Evolutionary conservation across 1,140 invertebrate species (phyloP).

Genomic region (Brachionus calyciflorus): DNA sequence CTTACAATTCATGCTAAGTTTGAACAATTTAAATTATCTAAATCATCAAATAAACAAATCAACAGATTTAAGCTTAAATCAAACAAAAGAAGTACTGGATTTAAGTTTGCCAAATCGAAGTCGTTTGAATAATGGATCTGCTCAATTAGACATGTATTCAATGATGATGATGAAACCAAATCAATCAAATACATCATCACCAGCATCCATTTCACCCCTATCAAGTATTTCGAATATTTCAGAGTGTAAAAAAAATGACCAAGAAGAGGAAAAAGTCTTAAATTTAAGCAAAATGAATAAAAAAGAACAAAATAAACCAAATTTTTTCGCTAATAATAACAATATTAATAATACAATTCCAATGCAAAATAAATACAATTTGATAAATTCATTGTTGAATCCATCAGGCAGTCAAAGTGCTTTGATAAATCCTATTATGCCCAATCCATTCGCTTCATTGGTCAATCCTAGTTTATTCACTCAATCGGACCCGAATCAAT

Average conservation of each 20-base stretch:
- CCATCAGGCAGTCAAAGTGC: background rate
- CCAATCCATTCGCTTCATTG: background rate
- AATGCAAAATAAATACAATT: background rate
- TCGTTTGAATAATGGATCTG: background rate
- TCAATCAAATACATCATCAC: slow-evolving; percentile 5
- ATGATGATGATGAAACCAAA: slow-evolving; percentile 33
- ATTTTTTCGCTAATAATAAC: no score
- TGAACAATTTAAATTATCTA: slow-evolving; percentile 17
- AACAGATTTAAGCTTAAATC: no score
- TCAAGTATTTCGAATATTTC: slow-evolving; percentile 19
- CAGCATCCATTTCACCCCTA: slow-evolving; percentile 34
- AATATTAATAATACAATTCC: no score
- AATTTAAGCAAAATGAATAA: background rate
- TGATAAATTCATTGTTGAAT: slow-evolving; percentile 24
- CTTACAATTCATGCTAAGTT: slow-evolving; percentile 31
- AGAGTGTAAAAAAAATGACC: slow-evolving; percentile 5
- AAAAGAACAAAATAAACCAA: background rate
- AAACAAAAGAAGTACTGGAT: background rate
- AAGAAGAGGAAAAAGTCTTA: background rate
- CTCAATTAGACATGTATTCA: slow-evolving; percentile 20
- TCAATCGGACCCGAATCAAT: background rate
- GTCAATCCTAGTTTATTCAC: background rate
- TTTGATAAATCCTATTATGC: background rate
- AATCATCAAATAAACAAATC: slow-evolving; percentile 16
- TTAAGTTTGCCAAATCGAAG: slow-evolving; percentile 42